Conservation (phyloP, 2,797 vertebrate genomes). For the Sebastes diaconus region DNA sequence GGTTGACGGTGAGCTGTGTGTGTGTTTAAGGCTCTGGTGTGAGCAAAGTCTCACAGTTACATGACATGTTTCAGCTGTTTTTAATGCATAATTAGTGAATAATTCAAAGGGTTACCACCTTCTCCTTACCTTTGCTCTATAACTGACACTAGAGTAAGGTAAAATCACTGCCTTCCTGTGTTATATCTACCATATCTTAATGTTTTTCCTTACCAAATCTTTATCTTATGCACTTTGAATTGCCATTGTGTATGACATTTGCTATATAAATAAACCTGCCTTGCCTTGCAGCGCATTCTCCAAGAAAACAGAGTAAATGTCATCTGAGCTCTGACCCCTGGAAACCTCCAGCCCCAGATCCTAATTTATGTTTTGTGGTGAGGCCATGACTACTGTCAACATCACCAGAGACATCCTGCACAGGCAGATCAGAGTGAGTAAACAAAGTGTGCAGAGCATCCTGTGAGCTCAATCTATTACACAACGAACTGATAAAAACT, state of each 20-base stretch:
- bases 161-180: not conserved
- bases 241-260: too few relatives aligned
- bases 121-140: not conserved
- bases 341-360: conserved; percentile 47
- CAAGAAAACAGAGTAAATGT: conserved; percentile 62
- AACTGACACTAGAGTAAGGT: not conserved
- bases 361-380: conserved; percentile 68
- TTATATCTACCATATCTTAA: too few relatives aligned
- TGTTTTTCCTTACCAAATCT: too few relatives aligned
- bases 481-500: not conserved
- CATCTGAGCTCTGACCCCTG: conserved; percentile 65
- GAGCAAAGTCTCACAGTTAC: conserved; percentile 4
- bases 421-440: conserved; percentile 86
- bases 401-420: conserved; percentile 93
- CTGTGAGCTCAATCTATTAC: not conserved
- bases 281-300: conserved; percentile 18
- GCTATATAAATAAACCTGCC: too few relatives aligned
- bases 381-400: conserved; percentile 91
- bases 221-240: too few relatives aligned
- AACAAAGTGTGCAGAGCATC: not conserved
- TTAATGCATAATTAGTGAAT: not conserved
- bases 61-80: not conserved
- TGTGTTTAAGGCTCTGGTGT: not conserved
- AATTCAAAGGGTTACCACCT: not conserved
- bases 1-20: conserved; percentile 12